phyloP scores from a whole-genome alignment of 2,113 vertebrate genomes.

The Natator depressus region DNA sequence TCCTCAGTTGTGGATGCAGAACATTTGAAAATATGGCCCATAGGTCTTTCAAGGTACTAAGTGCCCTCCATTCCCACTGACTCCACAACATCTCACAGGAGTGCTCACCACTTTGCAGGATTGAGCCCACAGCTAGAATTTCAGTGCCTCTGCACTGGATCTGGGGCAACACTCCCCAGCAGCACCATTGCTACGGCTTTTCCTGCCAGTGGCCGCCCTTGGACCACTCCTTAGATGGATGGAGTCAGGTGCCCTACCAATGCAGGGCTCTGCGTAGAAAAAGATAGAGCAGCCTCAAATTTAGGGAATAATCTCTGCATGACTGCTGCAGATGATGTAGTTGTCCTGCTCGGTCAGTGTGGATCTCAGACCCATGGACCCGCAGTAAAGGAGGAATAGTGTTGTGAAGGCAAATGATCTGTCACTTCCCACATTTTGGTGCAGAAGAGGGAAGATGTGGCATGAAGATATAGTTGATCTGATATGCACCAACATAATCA shows the following conservation, averaged over 20 bases:
- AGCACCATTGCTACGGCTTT: background rate
- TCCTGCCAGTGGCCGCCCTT: background rate
- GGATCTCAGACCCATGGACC: background rate
- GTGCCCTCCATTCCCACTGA: background rate
- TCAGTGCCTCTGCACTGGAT: background rate
- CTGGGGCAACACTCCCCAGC: background rate
- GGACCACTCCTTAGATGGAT: background rate
- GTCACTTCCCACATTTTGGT: background rate
- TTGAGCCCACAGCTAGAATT: background rate
- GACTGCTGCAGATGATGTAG: too few species aligned
- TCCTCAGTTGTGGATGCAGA: background rate
- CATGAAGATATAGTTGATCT: background rate
- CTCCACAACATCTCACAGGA: background rate
- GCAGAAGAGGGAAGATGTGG: background rate
- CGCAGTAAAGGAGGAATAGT: background rate
- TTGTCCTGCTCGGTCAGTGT: background rate
- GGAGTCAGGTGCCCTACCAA: background rate
- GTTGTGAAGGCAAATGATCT: background rate
- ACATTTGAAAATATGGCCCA: background rate
- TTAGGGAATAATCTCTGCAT: background rate
- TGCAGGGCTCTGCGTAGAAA: background rate
- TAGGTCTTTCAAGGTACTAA: background rate
- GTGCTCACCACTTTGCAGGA: background rate
- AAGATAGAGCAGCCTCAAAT: background rate
- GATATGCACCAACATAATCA: background rate